Conservation (phyloP, 2,888 invertebrate species). For the Pollenia griseotomentosa region DNA sequence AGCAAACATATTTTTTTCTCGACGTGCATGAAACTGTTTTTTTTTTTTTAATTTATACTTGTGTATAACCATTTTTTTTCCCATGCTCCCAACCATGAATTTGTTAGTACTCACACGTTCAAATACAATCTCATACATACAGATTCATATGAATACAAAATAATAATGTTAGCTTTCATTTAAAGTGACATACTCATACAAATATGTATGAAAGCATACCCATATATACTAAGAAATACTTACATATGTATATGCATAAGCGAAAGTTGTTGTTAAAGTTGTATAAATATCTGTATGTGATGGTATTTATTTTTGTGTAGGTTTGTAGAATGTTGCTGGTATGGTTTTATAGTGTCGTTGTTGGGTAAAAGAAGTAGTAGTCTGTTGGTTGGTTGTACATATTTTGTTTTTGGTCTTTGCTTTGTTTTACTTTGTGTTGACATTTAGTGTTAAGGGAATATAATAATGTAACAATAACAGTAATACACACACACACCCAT, state of each 20-base stretch:
- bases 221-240: neutral
- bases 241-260: no score
- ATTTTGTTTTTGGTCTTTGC: conserved; percentile 47
- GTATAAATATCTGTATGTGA: no score
- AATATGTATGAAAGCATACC: neutral
- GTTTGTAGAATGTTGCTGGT: conserved; percentile 9
- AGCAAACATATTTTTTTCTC: no score
- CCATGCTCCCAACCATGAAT: conserved; percentile 21
- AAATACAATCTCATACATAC: neutral
- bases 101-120: conserved; percentile 31
- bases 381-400: conserved; percentile 9
- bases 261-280: neutral
- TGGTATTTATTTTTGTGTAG: neutral
- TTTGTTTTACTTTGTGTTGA: conserved; percentile 63
- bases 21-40: conserved; percentile 26
- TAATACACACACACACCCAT: neutral
- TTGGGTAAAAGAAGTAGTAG: conserved; percentile 21
- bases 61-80: neutral
- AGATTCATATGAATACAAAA: conserved; percentile 64
- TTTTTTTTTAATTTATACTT: conserved; percentile 43
- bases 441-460: conserved; percentile 65
- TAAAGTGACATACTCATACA: conserved; percentile 63
- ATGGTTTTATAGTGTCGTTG: conserved; percentile 5
- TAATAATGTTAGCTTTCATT: conserved; percentile 68
- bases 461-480: conserved; percentile 49